Evolutionary conservation across 92 coral and sea anemone species (phyloP).

Genomic region (Zoanthus solanderi): DNA sequence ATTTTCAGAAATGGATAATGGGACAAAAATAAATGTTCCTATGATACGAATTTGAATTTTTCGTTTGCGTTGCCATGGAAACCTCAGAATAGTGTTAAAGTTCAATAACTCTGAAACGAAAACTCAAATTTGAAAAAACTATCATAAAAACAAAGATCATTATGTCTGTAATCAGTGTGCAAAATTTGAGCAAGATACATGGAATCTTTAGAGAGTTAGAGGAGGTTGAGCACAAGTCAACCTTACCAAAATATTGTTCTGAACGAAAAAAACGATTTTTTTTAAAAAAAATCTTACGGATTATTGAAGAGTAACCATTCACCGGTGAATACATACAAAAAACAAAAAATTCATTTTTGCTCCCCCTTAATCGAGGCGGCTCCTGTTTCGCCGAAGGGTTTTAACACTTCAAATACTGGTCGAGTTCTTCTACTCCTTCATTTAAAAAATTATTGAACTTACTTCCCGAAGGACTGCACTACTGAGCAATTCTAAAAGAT

Average conservation of each 20-base stretch:
- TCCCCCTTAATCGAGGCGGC: too few relatives aligned
- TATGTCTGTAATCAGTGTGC: background rate
- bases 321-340: background rate
- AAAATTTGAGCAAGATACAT: constrained; percentile 24
- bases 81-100: constrained; percentile 2
- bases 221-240: background rate
- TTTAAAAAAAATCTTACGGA: background rate
- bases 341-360: constrained; percentile 1
- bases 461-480: too few relatives aligned
- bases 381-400: too few relatives aligned
- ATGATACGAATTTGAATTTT: constrained; percentile 18
- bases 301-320: background rate
- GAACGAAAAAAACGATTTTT: background rate
- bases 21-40: background rate
- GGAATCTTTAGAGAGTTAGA: background rate
- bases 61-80: constrained; percentile 1
- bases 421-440: too few relatives aligned
- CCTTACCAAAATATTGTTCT: background rate
- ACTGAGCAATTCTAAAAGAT: too few relatives aligned
- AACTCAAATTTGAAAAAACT: background rate
- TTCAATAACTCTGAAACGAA: background rate
- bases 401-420: too few relatives aligned
- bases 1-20: constrained; percentile 6
- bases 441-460: too few relatives aligned
- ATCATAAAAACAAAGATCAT: constrained; percentile 5